Percentiles rank a stretch among this genome's conserved stretches.
phyloP scores from a whole-genome alignment of 2,888 invertebrate genomes.

The Platerodrilus igneus region DNA sequence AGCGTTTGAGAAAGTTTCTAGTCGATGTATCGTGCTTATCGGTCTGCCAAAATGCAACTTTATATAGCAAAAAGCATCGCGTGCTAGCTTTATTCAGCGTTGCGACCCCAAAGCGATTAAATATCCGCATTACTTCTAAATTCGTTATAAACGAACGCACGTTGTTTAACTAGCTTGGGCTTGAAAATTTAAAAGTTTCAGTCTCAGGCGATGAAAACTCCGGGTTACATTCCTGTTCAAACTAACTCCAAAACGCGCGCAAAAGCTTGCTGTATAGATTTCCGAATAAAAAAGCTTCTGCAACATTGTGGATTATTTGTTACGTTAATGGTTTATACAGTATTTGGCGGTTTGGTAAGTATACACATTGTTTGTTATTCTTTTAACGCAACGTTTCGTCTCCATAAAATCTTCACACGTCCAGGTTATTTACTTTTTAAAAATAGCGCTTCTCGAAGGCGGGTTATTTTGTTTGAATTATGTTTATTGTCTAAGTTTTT shows the following conservation, averaged over 20 bases:
- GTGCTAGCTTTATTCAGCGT: slow-evolving; percentile 18
- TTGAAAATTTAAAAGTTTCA: neutral
- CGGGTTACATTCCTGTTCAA: slow-evolving; percentile 36
- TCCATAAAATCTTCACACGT: too few species aligned
- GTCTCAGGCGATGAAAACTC: slow-evolving; percentile 30
- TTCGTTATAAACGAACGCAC: neutral
- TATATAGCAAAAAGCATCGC: too few species aligned
- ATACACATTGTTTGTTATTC: too few species aligned
- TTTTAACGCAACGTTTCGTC: too few species aligned
- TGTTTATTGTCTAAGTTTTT: too few species aligned
- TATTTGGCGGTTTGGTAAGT: slow-evolving; percentile 75
- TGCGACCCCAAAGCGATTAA: slow-evolving; percentile 21
- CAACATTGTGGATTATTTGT: slow-evolving; percentile 72
- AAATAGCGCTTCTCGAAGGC: too few species aligned
- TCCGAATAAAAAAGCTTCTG: slow-evolving; percentile 64
- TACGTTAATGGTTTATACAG: slow-evolving; percentile 72
- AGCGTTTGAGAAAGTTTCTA: too few species aligned
- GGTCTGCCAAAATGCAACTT: too few species aligned
- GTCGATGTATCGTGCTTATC: too few species aligned
- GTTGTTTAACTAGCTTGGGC: neutral
- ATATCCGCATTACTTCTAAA: too few species aligned
- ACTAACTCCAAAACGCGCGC: slow-evolving; percentile 40
- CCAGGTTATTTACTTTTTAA: too few species aligned
- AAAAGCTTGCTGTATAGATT: slow-evolving; percentile 50
- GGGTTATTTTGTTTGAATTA: too few species aligned